phyloP scores from a whole-genome alignment of 2,888 invertebrate genomes.

The Microdon myrmicae region DNA sequence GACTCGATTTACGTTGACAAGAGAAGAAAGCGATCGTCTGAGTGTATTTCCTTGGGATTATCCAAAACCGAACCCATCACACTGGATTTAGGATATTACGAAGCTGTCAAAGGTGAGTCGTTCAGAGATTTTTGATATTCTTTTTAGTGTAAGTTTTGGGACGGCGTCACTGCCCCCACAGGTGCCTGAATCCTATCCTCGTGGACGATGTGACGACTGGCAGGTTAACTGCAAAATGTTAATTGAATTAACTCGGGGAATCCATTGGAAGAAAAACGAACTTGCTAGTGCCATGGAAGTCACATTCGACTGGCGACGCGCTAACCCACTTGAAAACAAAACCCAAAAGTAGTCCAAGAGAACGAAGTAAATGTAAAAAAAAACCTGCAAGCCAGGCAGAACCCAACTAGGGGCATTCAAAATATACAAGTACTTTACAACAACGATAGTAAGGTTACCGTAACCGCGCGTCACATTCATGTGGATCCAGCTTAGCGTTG shows the following conservation, averaged over 20 bases:
- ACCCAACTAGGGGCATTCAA: conserved; percentile 12
- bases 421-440: conserved; percentile 10
- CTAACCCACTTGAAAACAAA: conserved; percentile 38
- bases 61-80: conserved; percentile 56
- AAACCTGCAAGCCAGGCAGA: conserved; percentile 26
- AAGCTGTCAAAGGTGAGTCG: conserved; percentile 66
- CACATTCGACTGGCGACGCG: conserved; percentile 35
- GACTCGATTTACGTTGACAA: conserved; percentile 6
- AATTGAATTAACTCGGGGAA: conserved; percentile 15
- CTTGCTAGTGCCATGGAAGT: conserved; percentile 42
- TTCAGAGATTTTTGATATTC: neutral
- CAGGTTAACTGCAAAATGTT: too few relatives aligned
- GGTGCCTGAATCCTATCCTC: too few relatives aligned
- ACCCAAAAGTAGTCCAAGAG: conserved; percentile 32
- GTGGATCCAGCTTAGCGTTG: conserved; percentile 8
- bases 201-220: too few relatives aligned
- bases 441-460: conserved; percentile 8
- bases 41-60: conserved; percentile 49
- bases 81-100: conserved; percentile 68
- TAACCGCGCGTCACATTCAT: conserved; percentile 1
- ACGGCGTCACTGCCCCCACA: too few relatives aligned
- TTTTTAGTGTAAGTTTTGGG: too few relatives aligned
- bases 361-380: conserved; percentile 20
- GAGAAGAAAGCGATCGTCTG: conserved; percentile 22
- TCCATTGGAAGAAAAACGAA: conserved; percentile 12